Evolutionary conservation across 2,113 vertebrate genomes (phyloP).

Genomic region (Gallinago jamesoni): DNA sequence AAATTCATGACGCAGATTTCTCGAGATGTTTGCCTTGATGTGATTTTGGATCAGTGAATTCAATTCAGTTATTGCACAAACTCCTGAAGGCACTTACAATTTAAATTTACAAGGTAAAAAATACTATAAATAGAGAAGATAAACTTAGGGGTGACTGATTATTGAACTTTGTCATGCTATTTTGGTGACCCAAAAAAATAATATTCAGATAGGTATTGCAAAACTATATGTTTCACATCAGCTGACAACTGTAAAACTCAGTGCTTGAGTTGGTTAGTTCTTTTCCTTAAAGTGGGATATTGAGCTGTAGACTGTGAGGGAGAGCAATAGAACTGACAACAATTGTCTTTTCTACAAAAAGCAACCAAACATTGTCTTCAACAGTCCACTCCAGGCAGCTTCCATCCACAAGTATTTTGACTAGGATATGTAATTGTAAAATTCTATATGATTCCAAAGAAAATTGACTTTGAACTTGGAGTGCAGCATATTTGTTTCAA

Average conservation of each 20-base stretch:
- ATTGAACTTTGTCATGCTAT: accelerated
- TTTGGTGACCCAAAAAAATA: neutral
- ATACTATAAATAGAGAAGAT: neutral
- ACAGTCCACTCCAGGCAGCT: neutral
- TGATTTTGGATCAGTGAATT: neutral
- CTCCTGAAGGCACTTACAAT: neutral
- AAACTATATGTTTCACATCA: neutral
- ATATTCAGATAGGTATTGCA: neutral
- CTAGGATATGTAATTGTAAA: slow-evolving; percentile 22
- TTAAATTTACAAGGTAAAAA: neutral
- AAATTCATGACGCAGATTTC: neutral
- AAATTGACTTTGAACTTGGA: neutral
- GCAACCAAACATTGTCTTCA: neutral
- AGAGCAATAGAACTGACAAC: neutral
- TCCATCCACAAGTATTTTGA: neutral
- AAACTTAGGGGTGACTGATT: neutral
- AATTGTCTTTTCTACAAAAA: neutral
- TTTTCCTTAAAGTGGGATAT: neutral
- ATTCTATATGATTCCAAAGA: neutral
- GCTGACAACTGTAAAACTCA: neutral
- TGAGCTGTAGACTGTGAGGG: neutral
- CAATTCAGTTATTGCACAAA: neutral
- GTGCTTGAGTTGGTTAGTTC: neutral
- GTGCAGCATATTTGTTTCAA: neutral
- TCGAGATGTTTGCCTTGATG: neutral